These are phyloP conservation scores for Apodemus speciosus DNA, from an alignment of 2,113 vertebrate species.

Conservation along the genomic window DNA sequence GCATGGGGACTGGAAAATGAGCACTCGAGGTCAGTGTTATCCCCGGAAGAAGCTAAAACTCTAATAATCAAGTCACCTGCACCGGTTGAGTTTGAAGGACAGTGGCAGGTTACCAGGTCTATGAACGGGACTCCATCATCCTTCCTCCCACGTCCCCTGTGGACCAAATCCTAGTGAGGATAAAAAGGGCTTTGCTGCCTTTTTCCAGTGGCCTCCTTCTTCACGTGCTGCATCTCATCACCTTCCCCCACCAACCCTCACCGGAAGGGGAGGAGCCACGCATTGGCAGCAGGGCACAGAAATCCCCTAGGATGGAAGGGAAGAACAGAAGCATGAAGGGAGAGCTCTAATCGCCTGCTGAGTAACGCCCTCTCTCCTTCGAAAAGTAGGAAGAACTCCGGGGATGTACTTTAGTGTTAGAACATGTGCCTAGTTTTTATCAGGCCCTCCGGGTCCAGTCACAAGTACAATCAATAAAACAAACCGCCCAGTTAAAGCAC, in stretches of 20 bases:
- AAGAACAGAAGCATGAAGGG: not conserved
- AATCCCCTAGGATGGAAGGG: not conserved
- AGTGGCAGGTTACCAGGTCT: not conserved
- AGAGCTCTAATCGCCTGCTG: not conserved
- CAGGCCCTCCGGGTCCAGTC: not conserved
- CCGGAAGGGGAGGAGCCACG: not conserved
- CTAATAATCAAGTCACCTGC: not conserved
- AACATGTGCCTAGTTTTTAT: not conserved
- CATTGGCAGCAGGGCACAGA: fast-evolving
- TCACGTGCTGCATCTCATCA: not conserved
- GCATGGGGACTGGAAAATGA: not conserved
- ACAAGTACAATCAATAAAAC: not conserved
- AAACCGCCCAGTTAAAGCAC: not conserved
- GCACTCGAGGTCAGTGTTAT: not conserved
- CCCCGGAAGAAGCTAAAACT: not conserved
- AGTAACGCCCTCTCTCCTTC: not conserved
- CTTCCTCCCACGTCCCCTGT: not conserved
- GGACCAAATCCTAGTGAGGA: not conserved
- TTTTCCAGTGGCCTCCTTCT: not conserved
- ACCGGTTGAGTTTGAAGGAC: not conserved
- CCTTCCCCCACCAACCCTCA: not conserved
- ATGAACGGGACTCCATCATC: too few species aligned
- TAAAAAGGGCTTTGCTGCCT: not conserved
- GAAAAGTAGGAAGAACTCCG: not conserved
- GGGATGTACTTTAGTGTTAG: not conserved